These are phyloP conservation scores for Istiophorus platypterus DNA, from an alignment of 2,113 vertebrate species.

Conservation along the genomic window DNA sequence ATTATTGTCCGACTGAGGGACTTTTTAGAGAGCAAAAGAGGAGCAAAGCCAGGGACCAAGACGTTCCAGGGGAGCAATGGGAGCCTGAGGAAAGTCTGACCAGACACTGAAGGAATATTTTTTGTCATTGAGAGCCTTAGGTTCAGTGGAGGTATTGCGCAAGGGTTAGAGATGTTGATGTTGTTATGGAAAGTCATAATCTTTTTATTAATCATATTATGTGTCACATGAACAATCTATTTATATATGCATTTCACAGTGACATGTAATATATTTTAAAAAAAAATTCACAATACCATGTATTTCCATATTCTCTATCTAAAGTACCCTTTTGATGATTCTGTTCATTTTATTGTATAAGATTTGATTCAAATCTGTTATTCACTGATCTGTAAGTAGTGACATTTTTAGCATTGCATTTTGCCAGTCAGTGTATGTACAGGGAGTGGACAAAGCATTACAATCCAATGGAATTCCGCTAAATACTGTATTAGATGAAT, in stretches of 20 bases:
- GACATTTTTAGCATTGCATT: not conserved
- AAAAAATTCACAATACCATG: not conserved
- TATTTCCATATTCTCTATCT: not conserved
- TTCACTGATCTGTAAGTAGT: not conserved
- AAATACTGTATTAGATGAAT: slow-evolving; percentile 4
- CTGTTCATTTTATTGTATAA: not conserved
- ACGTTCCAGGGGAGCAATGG: slow-evolving; percentile 43
- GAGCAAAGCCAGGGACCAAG: slow-evolving; percentile 42
- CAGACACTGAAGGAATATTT: slow-evolving; percentile 22
- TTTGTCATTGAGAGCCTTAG: not conserved
- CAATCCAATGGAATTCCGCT: not conserved
- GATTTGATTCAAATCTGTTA: not conserved
- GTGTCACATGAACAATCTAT: not conserved
- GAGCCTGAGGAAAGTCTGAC: slow-evolving; percentile 23
- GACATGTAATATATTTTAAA: not conserved
- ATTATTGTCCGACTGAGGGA: slow-evolving; percentile 74
- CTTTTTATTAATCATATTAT: not conserved
- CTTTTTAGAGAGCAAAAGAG: slow-evolving; percentile 55
- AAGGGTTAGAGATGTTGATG: not conserved
- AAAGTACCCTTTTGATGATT: not conserved
- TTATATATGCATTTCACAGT: not conserved
- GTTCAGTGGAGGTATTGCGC: not conserved
- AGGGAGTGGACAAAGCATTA: not conserved
- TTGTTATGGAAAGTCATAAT: not conserved
- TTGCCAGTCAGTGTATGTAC: not conserved